Conservation (phyloP, 2,113 vertebrate genomes). For the Cottus gobio region DNA sequence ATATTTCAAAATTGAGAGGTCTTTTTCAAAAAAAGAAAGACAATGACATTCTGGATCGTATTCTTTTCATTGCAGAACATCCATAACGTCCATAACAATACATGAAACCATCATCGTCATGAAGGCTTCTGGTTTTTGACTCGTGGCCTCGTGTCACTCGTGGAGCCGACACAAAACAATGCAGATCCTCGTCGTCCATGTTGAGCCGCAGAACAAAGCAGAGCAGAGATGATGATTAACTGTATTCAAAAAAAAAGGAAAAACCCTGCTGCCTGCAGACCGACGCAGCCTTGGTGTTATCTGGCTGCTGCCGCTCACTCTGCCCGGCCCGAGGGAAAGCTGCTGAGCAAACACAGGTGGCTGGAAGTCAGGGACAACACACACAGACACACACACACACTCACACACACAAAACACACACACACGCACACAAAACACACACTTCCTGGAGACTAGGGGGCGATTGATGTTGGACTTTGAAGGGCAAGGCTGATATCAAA, state of each 20-base stretch:
- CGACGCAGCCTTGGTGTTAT: slow-evolving; percentile 84
- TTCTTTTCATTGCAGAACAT: not conserved
- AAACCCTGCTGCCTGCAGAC: slow-evolving; percentile 51
- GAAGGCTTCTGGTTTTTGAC: slow-evolving; percentile 27
- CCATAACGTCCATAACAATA: not conserved
- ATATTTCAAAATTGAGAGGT: not conserved
- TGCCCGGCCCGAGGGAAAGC: slow-evolving; percentile 84
- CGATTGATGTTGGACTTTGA: slow-evolving; percentile 12
- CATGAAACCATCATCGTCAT: slow-evolving; percentile 11
- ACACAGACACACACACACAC: not conserved
- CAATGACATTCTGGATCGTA: not conserved
- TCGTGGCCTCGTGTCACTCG: slow-evolving; percentile 16
- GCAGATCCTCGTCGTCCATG: slow-evolving; percentile 17
- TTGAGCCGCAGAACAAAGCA: slow-evolving; percentile 70
- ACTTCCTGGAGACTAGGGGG: slow-evolving; percentile 1
- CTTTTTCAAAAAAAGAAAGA: too few relatives aligned
- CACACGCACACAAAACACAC: not conserved
- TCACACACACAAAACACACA: not conserved
- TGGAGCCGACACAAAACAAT: slow-evolving; percentile 23
- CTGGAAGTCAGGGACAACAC: slow-evolving; percentile 89
- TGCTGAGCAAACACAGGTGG: slow-evolving; percentile 96
- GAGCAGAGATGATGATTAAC: slow-evolving; percentile 89
- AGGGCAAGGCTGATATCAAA: slow-evolving; percentile 7
- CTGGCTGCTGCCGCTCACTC: slow-evolving; percentile 81
- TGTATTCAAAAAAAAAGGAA: slow-evolving; percentile 87